A percentile compares a stretch with the other conserved stretches of the same genome.
phyloP scores from a whole-genome alignment of 2,113 vertebrate genomes.

The Sinosuthora webbiana region DNA sequence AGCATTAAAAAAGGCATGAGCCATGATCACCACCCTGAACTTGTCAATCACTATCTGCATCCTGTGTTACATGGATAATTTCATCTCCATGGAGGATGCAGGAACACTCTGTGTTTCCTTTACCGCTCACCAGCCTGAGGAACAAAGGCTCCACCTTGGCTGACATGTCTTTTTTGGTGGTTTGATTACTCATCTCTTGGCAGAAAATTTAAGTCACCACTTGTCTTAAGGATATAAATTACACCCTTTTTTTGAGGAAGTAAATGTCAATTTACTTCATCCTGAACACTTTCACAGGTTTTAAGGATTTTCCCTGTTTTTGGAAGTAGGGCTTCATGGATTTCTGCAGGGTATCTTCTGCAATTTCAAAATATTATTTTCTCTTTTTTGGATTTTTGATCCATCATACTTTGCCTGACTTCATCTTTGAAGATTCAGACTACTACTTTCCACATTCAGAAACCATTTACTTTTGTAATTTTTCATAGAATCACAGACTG shows the following conservation, averaged over 20 bases:
- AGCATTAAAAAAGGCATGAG: background rate
- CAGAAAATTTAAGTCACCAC: background rate
- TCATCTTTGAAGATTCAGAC: background rate
- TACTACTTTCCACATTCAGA: background rate
- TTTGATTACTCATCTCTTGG: background rate
- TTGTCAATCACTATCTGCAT: background rate
- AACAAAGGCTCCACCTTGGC: background rate
- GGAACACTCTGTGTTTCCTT: background rate
- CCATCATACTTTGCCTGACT: background rate
- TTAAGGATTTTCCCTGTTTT: background rate
- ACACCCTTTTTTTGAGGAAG: background rate
- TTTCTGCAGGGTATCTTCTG: background rate
- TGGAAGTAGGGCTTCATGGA: background rate
- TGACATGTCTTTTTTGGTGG: no score
- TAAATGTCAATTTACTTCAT: background rate
- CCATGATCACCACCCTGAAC: background rate
- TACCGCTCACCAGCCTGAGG: background rate
- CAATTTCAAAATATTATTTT: background rate
- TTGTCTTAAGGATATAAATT: background rate
- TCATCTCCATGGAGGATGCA: background rate
- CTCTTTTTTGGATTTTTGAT: background rate
- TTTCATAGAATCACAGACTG: background rate
- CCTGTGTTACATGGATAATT: background rate
- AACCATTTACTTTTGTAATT: background rate
- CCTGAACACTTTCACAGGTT: background rate